phyloP scores from a whole-genome alignment of 2,888 invertebrate genomes.

The Elysia crispata region DNA sequence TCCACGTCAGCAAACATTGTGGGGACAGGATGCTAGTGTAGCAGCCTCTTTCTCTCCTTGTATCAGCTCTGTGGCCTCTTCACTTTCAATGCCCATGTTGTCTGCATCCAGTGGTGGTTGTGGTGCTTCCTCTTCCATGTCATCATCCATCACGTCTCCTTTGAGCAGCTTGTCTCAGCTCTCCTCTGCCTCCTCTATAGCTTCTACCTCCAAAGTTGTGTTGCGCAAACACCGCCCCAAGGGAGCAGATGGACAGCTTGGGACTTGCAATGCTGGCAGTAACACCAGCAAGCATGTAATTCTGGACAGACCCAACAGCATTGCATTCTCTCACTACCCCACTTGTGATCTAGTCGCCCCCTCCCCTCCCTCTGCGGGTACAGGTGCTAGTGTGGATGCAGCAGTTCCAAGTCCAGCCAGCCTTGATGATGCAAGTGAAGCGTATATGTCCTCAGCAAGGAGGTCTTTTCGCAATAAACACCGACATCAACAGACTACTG shows the following conservation, averaged over 20 bases:
- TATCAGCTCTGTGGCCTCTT: slow-evolving; percentile 29
- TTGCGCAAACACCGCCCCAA: slow-evolving; percentile 55
- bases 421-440: slow-evolving; percentile 67
- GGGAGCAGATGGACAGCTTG: no score
- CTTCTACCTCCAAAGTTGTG: slow-evolving; percentile 59
- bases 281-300: slow-evolving; percentile 66
- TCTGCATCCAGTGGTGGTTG: no score
- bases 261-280: slow-evolving; percentile 50
- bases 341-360: slow-evolving; percentile 64
- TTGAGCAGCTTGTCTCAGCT: slow-evolving; percentile 49
- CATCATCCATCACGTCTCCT: slow-evolving; percentile 38
- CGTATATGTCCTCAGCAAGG: slow-evolving; percentile 62
- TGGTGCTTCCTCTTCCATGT: slow-evolving; percentile 26
- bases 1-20: neutral
- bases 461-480: slow-evolving; percentile 58
- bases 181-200: slow-evolving; percentile 52
- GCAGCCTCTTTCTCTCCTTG: slow-evolving; percentile 29
- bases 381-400: slow-evolving; percentile 15
- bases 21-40: neutral
- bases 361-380: slow-evolving; percentile 63
- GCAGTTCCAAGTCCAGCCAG: slow-evolving; percentile 61
- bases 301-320: slow-evolving; percentile 74
- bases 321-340: slow-evolving; percentile 75
- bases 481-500: neutral
- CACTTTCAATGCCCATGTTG: neutral